Evolutionary conservation across 2,113 vertebrate species (phyloP).

Genomic region (Echinops telfairi): DNA sequence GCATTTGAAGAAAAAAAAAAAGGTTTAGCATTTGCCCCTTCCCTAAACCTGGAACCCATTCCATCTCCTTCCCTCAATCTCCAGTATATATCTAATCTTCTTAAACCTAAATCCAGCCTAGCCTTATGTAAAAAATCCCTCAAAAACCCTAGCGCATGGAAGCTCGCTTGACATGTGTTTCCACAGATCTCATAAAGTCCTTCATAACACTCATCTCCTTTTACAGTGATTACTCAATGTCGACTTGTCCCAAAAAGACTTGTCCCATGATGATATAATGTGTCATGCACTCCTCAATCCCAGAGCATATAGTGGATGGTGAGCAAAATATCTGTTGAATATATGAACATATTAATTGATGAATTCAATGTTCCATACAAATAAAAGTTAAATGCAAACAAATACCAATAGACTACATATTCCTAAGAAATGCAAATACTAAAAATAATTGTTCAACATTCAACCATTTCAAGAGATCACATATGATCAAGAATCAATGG

Average conservation of each 20-base stretch:
- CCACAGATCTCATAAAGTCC: background rate
- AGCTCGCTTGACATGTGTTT: background rate
- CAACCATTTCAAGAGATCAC: too few species aligned
- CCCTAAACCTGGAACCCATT: background rate
- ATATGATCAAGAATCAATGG: too few species aligned
- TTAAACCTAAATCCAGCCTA: background rate
- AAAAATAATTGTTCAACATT: too few species aligned
- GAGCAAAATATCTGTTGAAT: background rate
- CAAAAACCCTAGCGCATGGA: background rate
- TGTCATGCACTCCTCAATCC: background rate
- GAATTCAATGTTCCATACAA: constrained; percentile 14
- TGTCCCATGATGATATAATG: background rate
- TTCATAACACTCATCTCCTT: background rate
- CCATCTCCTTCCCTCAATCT: background rate
- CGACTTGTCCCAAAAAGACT: background rate
- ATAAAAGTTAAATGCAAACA: background rate
- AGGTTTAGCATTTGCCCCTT: background rate
- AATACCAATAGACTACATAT: background rate
- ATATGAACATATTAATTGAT: background rate
- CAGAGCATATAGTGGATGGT: background rate
- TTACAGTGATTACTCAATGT: background rate
- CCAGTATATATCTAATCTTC: background rate
- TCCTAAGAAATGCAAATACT: background rate
- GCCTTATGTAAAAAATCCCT: background rate
- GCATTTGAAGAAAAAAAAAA: background rate